phyloP scores from a whole-genome alignment of 2,113 vertebrate genomes.

The Buteo buteo region DNA sequence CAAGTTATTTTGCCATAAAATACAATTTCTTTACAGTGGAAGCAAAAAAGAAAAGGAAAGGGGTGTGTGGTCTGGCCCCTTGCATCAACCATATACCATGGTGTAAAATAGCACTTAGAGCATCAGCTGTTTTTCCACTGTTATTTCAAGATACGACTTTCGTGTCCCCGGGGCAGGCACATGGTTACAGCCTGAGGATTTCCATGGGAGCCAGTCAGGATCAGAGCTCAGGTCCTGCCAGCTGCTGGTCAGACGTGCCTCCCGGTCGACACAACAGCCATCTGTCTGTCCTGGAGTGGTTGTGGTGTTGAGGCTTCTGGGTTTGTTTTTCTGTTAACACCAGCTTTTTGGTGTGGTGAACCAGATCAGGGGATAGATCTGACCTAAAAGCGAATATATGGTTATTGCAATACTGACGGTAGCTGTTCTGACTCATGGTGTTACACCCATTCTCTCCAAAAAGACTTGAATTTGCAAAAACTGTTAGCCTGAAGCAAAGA shows the following conservation, averaged over 20 bases:
- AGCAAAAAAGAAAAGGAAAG: neutral
- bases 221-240: neutral
- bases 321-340: neutral
- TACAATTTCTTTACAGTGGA: neutral
- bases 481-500: conserved; percentile 15
- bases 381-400: neutral
- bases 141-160: neutral
- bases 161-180: neutral
- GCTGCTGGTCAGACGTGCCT: neutral
- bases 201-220: neutral
- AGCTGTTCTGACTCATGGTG: neutral
- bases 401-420: neutral
- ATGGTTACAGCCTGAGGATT: neutral
- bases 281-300: neutral
- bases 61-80: neutral
- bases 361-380: neutral
- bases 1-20: neutral
- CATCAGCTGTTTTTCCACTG: neutral
- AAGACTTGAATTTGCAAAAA: neutral
- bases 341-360: neutral
- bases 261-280: fast-evolving
- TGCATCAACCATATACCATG: neutral
- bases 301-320: neutral
- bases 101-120: neutral
- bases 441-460: conserved; percentile 13